Percentiles rank a stretch among this genome's conserved stretches.
Conservation (phyloP, 2,888 invertebrate species). For the Zaprionus lineosus region DNA sequence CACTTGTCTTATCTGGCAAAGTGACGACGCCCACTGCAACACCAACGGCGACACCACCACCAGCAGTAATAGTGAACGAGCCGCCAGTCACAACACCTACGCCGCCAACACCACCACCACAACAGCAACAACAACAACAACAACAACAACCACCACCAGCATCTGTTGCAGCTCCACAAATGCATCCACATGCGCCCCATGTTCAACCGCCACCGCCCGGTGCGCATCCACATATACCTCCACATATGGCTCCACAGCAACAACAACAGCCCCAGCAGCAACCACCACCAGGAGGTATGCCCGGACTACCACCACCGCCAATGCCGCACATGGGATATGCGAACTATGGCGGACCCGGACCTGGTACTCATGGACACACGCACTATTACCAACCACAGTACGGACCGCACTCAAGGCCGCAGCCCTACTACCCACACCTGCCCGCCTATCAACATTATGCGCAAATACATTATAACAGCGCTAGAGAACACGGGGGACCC, state of each 20-base stretch:
- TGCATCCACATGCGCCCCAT: constrained; percentile 72
- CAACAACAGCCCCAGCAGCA: constrained; percentile 62
- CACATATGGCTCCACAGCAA: constrained; percentile 78
- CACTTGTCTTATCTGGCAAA: constrained; percentile 40
- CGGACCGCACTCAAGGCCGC: constrained; percentile 80
- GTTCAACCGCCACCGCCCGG: constrained; percentile 64
- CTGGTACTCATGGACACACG: constrained; percentile 79
- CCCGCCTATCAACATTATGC: constrained; percentile 81
- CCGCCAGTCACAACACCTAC: constrained; percentile 82
- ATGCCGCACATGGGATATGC: constrained; percentile 80
- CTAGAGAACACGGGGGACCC: constrained; percentile 43
- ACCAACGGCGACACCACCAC: constrained; percentile 44
- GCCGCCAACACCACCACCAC: constrained; percentile 77
- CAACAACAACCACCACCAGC: constrained; percentile 28
- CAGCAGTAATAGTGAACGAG: constrained; percentile 24
- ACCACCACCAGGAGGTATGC: constrained; percentile 65
- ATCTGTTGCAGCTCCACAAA: constrained; percentile 78
- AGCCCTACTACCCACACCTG: constrained; percentile 82
- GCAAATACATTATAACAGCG: constrained; percentile 42
- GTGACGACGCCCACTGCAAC: constrained; percentile 46
- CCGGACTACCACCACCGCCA: constrained; percentile 75
- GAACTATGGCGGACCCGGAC: constrained; percentile 79
- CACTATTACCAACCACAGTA: constrained; percentile 83
- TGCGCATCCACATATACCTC: constrained; percentile 79
- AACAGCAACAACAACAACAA: constrained; percentile 83